These are phyloP conservation scores for Mola mola DNA, from an alignment of 2,113 vertebrate species.

Conservation along the genomic window DNA sequence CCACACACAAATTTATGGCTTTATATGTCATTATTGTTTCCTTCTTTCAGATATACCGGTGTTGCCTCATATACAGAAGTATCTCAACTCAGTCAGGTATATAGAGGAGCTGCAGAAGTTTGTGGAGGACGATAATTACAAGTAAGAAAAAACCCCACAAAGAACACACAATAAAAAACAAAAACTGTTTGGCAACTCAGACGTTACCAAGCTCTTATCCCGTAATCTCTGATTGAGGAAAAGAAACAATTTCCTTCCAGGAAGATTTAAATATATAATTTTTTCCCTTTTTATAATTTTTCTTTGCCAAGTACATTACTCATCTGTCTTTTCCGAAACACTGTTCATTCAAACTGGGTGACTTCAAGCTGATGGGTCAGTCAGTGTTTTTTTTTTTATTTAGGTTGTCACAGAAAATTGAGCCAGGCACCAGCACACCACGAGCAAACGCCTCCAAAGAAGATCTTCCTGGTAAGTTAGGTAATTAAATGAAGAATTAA, in stretches of 20 bases:
- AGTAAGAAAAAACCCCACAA: conserved; percentile 83
- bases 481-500: neutral
- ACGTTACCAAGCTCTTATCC: no score
- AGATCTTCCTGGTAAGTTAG: conserved; percentile 87
- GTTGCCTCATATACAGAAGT: conserved; percentile 97
- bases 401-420: conserved; percentile 97
- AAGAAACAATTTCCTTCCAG: no score
- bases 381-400: neutral
- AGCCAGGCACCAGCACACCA: conserved; percentile 94
- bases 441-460: conserved; percentile 93
- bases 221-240: no score
- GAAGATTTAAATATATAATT: no score
- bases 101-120: conserved; percentile 99
- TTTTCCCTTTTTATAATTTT: neutral
- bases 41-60: conserved; percentile 87
- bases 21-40: neutral
- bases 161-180: neutral
- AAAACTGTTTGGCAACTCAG: neutral
- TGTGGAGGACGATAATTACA: conserved; percentile 99
- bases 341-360: no score
- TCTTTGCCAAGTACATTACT: neutral
- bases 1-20: neutral
- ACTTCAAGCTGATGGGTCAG: no score
- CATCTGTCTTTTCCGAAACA: neutral
- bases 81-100: conserved; percentile 96